These are phyloP conservation scores for Drosophila quasianomalipes DNA, from an alignment of 2,888 invertebrate species.

Conservation along the genomic window DNA sequence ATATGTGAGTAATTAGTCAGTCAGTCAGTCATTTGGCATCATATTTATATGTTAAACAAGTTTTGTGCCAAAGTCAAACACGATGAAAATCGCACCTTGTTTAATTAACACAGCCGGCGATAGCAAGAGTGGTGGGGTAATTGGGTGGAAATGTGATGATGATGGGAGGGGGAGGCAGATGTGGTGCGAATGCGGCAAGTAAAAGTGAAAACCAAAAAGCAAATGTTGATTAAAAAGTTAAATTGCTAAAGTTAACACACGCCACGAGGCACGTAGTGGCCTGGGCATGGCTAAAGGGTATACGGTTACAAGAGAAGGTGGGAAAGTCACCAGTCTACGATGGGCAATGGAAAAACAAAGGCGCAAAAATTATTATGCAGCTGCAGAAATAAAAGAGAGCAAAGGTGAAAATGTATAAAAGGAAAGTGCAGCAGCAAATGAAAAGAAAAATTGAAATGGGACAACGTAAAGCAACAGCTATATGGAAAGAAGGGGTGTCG, in stretches of 20 bases:
- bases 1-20: slow-evolving; percentile 8
- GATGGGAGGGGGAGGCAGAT: neutral
- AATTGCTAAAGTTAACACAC: slow-evolving; percentile 78
- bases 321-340: slow-evolving; percentile 13
- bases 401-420: slow-evolving; percentile 70
- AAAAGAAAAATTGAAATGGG: slow-evolving; percentile 27
- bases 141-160: neutral
- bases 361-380: slow-evolving; percentile 64
- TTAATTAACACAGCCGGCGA: slow-evolving; percentile 63
- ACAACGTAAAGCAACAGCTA: slow-evolving; percentile 5
- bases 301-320: neutral
- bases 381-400: slow-evolving; percentile 62
- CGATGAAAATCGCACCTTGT: slow-evolving; percentile 58
- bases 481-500: neutral
- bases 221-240: slow-evolving; percentile 81
- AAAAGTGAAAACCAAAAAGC: slow-evolving; percentile 79
- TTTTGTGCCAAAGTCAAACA: slow-evolving; percentile 68
- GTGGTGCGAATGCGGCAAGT: slow-evolving; percentile 47
- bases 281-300: slow-evolving; percentile 21
- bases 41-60: slow-evolving; percentile 46
- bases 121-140: slow-evolving; percentile 10
- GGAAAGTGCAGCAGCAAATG: slow-evolving; percentile 52
- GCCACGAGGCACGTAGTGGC: slow-evolving; percentile 37
- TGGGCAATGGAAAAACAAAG: slow-evolving; percentile 41
- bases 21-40: slow-evolving; percentile 31